Evolutionary conservation across 1,140 invertebrate genomes (phyloP).

Genomic region (Microplitis demolitor): DNA sequence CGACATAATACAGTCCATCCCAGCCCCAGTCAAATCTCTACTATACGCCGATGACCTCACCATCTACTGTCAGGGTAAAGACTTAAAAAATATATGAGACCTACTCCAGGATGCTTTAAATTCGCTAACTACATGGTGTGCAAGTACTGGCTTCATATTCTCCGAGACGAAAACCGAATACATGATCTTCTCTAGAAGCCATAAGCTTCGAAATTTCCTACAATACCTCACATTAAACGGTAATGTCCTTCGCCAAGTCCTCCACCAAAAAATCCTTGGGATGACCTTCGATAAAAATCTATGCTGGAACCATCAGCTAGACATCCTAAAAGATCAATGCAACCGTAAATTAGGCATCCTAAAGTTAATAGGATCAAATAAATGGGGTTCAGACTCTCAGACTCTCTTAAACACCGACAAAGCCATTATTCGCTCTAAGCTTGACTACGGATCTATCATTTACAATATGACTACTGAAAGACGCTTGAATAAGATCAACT

Average conservation of each 20-base stretch:
- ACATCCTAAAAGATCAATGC: slow-evolving; percentile 27
- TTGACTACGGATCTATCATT: slow-evolving; percentile 37
- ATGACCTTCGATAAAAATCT: slow-evolving; percentile 6
- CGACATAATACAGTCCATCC: slow-evolving; percentile 1
- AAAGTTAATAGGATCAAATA: slow-evolving; percentile 15
- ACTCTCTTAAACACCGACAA: slow-evolving; percentile 30
- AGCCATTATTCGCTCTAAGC: slow-evolving; percentile 31
- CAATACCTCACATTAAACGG: background rate
- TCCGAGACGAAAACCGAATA: background rate
- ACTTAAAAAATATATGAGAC: background rate
- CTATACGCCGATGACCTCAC: slow-evolving; percentile 14
- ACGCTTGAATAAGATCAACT: slow-evolving; percentile 18
- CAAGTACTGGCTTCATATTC: background rate
- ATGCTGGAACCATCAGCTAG: slow-evolving; percentile 27
- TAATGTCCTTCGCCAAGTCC: background rate
- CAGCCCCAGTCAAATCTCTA: background rate
- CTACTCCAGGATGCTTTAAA: background rate
- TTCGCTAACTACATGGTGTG: background rate
- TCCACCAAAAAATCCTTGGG: background rate
- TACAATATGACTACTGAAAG: slow-evolving; percentile 33
- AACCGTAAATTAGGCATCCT: slow-evolving; percentile 24
- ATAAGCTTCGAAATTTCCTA: background rate
- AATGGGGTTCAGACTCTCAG: slow-evolving; percentile 16
- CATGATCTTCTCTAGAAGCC: background rate
- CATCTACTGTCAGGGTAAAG: background rate